phyloP scores from a whole-genome alignment of 2,113 vertebrate genomes.

The Erythrocercus mccallii region DNA sequence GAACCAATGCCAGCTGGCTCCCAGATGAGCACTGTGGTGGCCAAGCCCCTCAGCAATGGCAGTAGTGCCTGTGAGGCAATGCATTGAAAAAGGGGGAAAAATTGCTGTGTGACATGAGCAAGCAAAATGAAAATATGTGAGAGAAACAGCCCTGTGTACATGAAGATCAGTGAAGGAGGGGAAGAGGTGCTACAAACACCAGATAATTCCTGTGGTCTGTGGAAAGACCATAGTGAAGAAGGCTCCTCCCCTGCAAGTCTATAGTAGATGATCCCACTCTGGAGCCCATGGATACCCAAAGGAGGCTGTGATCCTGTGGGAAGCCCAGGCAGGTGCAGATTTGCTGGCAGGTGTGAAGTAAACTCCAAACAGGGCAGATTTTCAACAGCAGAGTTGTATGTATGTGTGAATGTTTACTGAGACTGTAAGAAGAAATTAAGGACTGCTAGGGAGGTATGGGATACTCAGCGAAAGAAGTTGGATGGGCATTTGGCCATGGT shows the following conservation, averaged over 20 bases:
- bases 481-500: background rate
- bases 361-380: background rate
- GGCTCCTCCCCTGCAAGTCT: background rate
- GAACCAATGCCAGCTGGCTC: background rate
- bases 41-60: accelerated
- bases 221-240: background rate
- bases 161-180: background rate
- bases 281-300: background rate
- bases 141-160: background rate
- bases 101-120: background rate
- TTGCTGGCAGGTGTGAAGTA: background rate
- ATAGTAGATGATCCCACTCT: no score
- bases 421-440: background rate
- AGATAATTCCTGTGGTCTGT: background rate
- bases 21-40: accelerated
- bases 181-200: background rate
- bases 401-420: background rate
- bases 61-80: background rate
- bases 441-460: background rate
- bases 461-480: background rate
- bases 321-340: background rate
- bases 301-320: no score
- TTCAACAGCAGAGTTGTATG: background rate
- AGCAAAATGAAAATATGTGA: background rate
- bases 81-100: background rate